Base-by-base conservation (phyloP, 2,113 vertebrate species). In the Hystrix cristata region DNA sequence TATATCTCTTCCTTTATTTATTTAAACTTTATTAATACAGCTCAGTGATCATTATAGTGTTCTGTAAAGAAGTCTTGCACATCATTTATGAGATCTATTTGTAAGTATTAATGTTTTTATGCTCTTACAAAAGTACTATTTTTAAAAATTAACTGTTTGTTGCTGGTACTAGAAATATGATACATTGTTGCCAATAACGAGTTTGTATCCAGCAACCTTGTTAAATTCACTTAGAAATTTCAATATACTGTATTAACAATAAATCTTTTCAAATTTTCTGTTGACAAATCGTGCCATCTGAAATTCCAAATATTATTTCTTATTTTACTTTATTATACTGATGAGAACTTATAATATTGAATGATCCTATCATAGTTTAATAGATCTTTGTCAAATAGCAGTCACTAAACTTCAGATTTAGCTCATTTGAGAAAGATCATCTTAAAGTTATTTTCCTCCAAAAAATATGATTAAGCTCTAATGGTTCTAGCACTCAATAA, bases 321-420 rank as follows among this genome's bases (percentile, higher is more conserved):
- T 60, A 79, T 62, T 43, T 89, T 38, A 59, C 27, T 53, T 82
- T 59, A 19, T 91, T 5, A 69, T 25, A 62, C 12, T 48, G 18
- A 62, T 57, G 19, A 91, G 2, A 0, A 48, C 31, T 86, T 81
- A 23, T 0, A 95, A 82, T 31, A 76, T 1, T 91, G 29, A 76
- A 31, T 82, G 53, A 59, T 57, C 8, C 27, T 57, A 48, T 69
- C 8, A 76, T 82, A 46, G 53, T 62, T 78, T 18, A 71, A 62
- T 69, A 23, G 12, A 55, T 59, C 83, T 67, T 90, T 82, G 21
- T 82, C 34, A 93, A 76, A 60, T 90, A 93, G 86, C 57, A 72
- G 38, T 60, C 59, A 72, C 51, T 53, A 31, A 18, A 87, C n/a
- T 78, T 71, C 57, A 65, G 55, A 79, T 84, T 57, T 88, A 79